A percentile compares a stretch with the other conserved stretches of the same genome.
Conservation (phyloP, 2,888 invertebrate genomes). For the Eurytoma adleriae region DNA sequence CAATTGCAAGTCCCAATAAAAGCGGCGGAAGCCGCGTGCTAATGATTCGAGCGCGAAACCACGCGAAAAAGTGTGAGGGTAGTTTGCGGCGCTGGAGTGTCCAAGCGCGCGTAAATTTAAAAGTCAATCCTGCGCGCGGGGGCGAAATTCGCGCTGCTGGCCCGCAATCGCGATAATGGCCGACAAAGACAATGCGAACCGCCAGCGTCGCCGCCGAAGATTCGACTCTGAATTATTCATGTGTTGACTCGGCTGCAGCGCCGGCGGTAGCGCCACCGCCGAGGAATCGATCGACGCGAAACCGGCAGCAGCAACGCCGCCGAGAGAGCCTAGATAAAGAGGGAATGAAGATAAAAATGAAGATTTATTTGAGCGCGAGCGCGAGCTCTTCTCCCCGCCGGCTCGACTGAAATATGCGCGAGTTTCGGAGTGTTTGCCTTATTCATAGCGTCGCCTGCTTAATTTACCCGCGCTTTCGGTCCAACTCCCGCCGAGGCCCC, state of each 20-base stretch:
- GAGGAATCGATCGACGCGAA: slow-evolving; percentile 43
- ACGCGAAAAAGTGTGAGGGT: background rate
- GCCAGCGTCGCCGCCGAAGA: slow-evolving; percentile 25
- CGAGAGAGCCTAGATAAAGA: slow-evolving; percentile 3
- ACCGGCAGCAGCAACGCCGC: background rate
- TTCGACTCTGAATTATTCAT: slow-evolving; percentile 53
- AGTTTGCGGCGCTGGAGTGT: background rate
- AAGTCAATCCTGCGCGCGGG: slow-evolving; percentile 23
- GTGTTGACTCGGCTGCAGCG: slow-evolving; percentile 50
- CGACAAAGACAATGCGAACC: slow-evolving; percentile 44
- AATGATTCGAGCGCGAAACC: too few relatives aligned
- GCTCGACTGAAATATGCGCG: background rate
- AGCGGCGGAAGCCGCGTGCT: too few relatives aligned
- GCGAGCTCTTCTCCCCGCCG: background rate
- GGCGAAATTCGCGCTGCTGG: background rate
- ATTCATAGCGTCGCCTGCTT: background rate
- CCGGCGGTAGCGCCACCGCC: background rate
- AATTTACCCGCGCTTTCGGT: too few relatives aligned
- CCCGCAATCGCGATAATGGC: slow-evolving; percentile 44
- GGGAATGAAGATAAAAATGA: slow-evolving; percentile 37
- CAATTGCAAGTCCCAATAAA: too few relatives aligned
- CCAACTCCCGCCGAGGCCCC: too few relatives aligned
- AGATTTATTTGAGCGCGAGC: slow-evolving; percentile 45
- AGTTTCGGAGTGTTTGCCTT: too few relatives aligned
- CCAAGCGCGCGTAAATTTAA: slow-evolving; percentile 11